These are phyloP conservation scores for Dryomyza anilis DNA, from an alignment of 2,888 invertebrate species.

Conservation along the genomic window DNA sequence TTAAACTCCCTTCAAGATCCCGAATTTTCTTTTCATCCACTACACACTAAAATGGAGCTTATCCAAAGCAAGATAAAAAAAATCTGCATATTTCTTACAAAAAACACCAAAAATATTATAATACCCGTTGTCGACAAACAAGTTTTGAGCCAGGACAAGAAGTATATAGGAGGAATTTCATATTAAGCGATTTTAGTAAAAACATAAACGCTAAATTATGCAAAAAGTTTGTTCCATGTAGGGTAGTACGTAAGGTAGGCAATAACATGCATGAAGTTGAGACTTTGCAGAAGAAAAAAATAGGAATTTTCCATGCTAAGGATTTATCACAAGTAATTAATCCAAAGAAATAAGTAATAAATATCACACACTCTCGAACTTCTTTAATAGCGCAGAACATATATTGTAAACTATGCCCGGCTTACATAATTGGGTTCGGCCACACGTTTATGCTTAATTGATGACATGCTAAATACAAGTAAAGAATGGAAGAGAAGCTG, in stretches of 20 bases:
- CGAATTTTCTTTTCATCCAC: neutral
- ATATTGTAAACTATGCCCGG: too few relatives aligned
- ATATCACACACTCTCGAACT: too few relatives aligned
- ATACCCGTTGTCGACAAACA: neutral
- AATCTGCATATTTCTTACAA: neutral
- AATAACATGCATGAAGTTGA: conserved; percentile 5
- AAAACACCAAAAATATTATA: neutral
- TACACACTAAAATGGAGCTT: too few relatives aligned
- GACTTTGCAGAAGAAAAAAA: neutral
- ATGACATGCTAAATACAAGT: too few relatives aligned
- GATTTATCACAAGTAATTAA: conserved; percentile 2
- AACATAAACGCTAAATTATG: conserved; percentile 1
- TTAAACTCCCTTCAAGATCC: neutral
- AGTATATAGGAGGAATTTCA: neutral
- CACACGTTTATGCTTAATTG: too few relatives aligned
- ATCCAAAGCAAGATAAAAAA: neutral
- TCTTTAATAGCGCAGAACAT: too few relatives aligned
- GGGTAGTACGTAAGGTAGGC: neutral
- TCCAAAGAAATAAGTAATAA: too few relatives aligned
- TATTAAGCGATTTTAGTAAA: neutral
- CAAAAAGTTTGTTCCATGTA: neutral
- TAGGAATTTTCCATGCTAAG: neutral
- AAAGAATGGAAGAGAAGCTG: too few relatives aligned
- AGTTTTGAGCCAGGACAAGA: neutral
- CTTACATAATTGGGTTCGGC: too few relatives aligned